Percentiles rank a stretch among this genome's conserved stretches.
phyloP scores from a whole-genome alignment of 2,888 invertebrate genomes.

The Nomada lathburiana region DNA sequence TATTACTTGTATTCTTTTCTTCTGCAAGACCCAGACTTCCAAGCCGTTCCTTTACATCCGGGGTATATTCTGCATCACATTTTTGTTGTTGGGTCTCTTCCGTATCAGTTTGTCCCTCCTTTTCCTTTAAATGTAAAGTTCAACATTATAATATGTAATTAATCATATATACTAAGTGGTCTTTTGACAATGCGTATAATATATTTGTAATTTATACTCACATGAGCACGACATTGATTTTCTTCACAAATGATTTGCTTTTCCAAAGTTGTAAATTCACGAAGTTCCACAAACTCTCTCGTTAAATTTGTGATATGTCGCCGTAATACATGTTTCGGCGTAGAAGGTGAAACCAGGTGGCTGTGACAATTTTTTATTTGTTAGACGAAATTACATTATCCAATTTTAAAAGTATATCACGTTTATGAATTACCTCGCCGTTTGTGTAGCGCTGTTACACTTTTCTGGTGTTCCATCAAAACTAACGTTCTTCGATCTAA shows the following conservation, averaged over 20 bases:
- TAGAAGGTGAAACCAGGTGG: constrained; percentile 71
- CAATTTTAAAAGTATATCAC: too few relatives aligned
- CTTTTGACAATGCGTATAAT: too few relatives aligned
- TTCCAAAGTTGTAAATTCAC: constrained; percentile 87
- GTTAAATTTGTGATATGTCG: constrained; percentile 85
- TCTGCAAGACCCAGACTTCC: constrained; percentile 19
- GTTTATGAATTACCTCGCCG: constrained; percentile 5
- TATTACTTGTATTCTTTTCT: constrained; percentile 7
- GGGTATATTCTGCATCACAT: neutral
- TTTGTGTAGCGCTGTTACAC: constrained; percentile 40
- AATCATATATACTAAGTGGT: too few relatives aligned
- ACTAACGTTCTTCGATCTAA: constrained; percentile 67
- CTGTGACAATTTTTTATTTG: neutral
- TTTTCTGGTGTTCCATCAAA: constrained; percentile 71
- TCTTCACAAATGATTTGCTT: constrained; percentile 83
- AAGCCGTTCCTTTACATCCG: constrained; percentile 20
- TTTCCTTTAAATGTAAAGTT: neutral
- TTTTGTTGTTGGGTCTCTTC: constrained; percentile 9
- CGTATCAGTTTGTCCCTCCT: neutral
- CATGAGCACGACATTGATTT: constrained; percentile 1
- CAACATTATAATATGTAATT: too few relatives aligned
- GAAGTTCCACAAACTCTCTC: constrained; percentile 86
- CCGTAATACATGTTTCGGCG: constrained; percentile 77
- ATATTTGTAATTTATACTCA: too few relatives aligned
- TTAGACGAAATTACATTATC: too few relatives aligned